Percentiles rank a stretch among this genome's conserved stretches.
phyloP scores from a whole-genome alignment of 2,113 vertebrate genomes.

The Phyllostomus discolor region DNA sequence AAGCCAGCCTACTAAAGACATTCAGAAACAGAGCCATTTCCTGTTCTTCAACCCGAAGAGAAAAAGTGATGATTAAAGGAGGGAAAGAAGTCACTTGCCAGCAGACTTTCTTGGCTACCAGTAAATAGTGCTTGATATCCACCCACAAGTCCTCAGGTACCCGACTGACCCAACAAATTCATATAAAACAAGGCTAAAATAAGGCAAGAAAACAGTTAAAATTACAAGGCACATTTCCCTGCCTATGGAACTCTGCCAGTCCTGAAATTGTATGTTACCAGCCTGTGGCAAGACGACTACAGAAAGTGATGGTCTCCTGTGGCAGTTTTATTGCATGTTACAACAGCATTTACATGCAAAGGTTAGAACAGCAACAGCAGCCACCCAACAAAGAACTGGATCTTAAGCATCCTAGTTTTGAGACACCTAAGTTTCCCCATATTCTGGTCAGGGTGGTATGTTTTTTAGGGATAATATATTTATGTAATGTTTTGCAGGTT shows the following conservation, averaged over 20 bases:
- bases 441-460: not conserved
- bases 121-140: not conserved
- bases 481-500: not conserved
- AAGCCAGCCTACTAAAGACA: not conserved
- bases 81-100: not conserved
- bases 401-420: not conserved
- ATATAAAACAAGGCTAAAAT: slow-evolving; percentile 7
- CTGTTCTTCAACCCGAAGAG: not conserved
- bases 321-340: not conserved
- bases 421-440: not conserved
- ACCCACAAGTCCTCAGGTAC: not conserved
- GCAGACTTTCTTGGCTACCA: not conserved
- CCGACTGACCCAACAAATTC: not conserved
- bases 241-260: not conserved
- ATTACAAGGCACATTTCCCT: not conserved
- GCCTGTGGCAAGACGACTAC: not conserved
- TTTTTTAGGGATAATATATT: not conserved
- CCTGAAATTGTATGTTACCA: not conserved
- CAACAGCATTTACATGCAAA: not conserved
- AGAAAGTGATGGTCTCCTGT: not conserved
- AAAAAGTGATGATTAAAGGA: not conserved
- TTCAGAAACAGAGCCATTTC: slow-evolving; percentile 3
- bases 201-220: not conserved
- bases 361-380: not conserved
- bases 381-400: not conserved